A percentile compares a stretch with the other conserved stretches of the same genome.
phyloP scores from a whole-genome alignment of 2,113 vertebrate genomes.

The Catharus fuscescens region DNA sequence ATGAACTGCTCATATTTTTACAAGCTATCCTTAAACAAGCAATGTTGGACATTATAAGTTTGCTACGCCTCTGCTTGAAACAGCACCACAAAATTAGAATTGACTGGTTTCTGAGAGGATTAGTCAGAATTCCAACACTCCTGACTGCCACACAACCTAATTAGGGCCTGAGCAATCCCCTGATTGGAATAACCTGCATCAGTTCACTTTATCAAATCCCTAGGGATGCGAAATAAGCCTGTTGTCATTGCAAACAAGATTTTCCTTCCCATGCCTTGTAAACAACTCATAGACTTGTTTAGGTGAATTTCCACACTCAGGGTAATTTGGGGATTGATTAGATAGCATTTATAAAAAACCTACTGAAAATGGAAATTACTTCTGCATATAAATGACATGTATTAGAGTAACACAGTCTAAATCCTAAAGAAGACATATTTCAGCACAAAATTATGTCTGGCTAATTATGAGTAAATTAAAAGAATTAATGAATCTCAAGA shows the following conservation, averaged over 20 bases:
- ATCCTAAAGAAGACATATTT: neutral
- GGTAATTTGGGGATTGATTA: neutral
- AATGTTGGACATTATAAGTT: neutral
- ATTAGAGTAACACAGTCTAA: neutral
- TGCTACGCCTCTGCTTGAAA: neutral
- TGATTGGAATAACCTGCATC: neutral
- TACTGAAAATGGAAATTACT: neutral
- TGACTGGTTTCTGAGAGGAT: neutral
- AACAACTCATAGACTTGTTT: neutral
- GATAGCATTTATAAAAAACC: neutral
- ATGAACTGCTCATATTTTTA: neutral
- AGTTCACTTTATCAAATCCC: neutral
- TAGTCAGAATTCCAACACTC: neutral
- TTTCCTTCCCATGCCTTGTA: neutral
- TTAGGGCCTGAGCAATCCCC: neutral
- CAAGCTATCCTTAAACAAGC: neutral
- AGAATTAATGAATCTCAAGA: neutral
- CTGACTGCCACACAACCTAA: neutral
- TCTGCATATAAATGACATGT: neutral
- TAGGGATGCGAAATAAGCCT: neutral
- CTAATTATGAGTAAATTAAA: neutral
- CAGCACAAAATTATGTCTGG: neutral
- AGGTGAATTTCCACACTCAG: neutral
- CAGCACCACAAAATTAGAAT: neutral
- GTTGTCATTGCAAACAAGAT: neutral